Conservation (phyloP, 2,888 invertebrate species). For the Ctenicera cuprea region DNA sequence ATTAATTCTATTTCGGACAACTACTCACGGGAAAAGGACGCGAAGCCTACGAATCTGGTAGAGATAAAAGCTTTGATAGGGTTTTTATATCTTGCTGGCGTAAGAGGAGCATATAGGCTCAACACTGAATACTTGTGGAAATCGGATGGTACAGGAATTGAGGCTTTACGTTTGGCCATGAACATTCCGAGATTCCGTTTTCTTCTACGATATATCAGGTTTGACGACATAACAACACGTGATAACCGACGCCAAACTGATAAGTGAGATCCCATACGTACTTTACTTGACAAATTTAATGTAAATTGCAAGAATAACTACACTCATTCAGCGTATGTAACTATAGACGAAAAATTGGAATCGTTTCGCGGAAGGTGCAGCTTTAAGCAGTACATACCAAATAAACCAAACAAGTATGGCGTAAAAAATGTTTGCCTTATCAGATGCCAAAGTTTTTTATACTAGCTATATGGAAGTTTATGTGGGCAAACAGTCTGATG, state of each 20-base stretch:
- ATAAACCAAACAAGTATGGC: slow-evolving; percentile 14
- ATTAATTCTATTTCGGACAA: background rate
- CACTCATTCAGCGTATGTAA: too few species aligned
- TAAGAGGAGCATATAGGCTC: background rate
- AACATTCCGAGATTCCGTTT: background rate
- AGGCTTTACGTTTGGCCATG: slow-evolving; percentile 1
- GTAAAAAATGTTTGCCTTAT: slow-evolving; percentile 36
- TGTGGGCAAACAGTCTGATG: slow-evolving; percentile 53
- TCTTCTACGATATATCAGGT: slow-evolving; percentile 9
- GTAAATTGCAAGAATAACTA: too few species aligned
- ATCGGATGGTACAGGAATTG: slow-evolving; percentile 4
- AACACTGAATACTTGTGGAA: slow-evolving; percentile 1
- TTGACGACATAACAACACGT: slow-evolving; percentile 2
- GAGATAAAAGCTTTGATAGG: slow-evolving; percentile 21
- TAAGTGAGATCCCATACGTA: background rate
- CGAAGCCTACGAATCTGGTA: background rate
- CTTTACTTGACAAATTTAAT: background rate
- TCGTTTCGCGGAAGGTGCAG: slow-evolving; percentile 1
- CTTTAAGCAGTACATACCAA: slow-evolving; percentile 11
- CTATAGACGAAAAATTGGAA: too few species aligned
- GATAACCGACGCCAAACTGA: slow-evolving; percentile 4
- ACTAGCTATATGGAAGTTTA: slow-evolving; percentile 56
- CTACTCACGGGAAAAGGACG: background rate
- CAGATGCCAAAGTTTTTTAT: slow-evolving; percentile 26
- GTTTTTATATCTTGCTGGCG: slow-evolving; percentile 6